Base-by-base conservation (phyloP, 2,888 invertebrate genomes). In the Lasioglossum morio region DNA sequence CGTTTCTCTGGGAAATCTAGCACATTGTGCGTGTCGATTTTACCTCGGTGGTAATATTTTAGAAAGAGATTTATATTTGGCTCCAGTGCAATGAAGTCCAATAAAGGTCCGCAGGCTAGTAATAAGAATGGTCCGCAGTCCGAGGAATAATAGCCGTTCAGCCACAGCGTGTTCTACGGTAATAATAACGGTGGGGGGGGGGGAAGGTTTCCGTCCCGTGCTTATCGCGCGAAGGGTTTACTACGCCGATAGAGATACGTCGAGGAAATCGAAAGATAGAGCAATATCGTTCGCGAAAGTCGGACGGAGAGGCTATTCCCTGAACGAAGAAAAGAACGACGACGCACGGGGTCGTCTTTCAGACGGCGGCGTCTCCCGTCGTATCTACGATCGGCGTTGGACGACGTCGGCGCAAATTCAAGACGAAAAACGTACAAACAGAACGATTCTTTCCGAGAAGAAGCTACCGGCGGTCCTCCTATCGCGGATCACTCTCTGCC, bases 301-400 rank as follows among this genome's bases (percentile, higher is more conserved):
- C 30, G n/a, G 19, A n/a, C 30, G 19, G 46, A n/a, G 77, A 48
- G 78, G 34, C 48, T 30, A 8, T 34, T 27, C 48, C 48, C 48
- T 19, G 48, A 70, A 66, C 60, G 43, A 48, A 16, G 77, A 76
- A 23, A 43, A 63, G 7, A 70, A 77, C 14, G 40, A 72, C n/a
- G 75, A 72, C 57, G 60, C 30, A 81, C 23, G 53, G 53, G 53
- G 76, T 74, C 84, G 82, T 88, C 87, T 88, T 84, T 84, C 84
- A 90, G 91, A 90, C 91, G 90, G 91, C 90, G 90, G 91, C 90
- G 90, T 90, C 91, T 90, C 90, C 82, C 80, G 78, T 48, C 87
- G 79, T 93, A 93, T 93, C 93, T 93, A 77, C 88, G 89, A 93
- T 93, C 93, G 90, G 79, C 87, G 77, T 82, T 81, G 79, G 69